Evolutionary conservation across 2,888 invertebrate genomes (phyloP).

Genomic region (Ophraella communa): DNA sequence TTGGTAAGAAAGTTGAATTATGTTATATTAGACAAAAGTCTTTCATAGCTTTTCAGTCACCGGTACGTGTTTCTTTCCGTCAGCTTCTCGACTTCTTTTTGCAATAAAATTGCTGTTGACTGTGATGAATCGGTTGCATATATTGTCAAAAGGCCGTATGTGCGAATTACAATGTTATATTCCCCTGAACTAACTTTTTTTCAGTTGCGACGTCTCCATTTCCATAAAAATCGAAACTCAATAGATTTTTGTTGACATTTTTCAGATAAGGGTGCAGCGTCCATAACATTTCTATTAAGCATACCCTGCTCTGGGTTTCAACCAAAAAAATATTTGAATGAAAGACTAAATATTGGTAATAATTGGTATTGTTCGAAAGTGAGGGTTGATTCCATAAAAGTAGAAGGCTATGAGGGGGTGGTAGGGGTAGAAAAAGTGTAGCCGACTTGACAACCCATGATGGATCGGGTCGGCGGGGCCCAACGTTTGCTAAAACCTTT

Average conservation of each 20-base stretch:
- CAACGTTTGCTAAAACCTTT: conserved; percentile 58
- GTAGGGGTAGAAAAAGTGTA: conserved; percentile 55
- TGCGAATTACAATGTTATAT: conserved; percentile 19
- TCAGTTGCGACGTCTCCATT: conserved; percentile 19
- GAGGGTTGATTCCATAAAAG: conserved; percentile 50
- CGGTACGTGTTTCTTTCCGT: not conserved
- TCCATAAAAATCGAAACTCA: conserved; percentile 25
- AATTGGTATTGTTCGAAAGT: conserved; percentile 50
- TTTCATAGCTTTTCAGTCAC: not conserved
- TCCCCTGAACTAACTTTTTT: conserved; percentile 18
- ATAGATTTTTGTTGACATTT: conserved; percentile 23
- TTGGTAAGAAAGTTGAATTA: not conserved
- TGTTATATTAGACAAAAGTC: not conserved
- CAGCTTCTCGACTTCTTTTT: not conserved
- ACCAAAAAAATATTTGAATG: conserved; percentile 38
- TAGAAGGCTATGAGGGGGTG: conserved; percentile 52
- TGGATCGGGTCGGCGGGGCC: conserved; percentile 62
- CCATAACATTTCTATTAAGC: conserved; percentile 38
- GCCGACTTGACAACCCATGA: conserved; percentile 62
- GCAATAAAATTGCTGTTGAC: conserved; percentile 13
- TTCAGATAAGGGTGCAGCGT: conserved; percentile 27
- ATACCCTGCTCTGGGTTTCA: conserved; percentile 18
- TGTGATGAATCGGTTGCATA: conserved; percentile 16
- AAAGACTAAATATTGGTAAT: conserved; percentile 50
- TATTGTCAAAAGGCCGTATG: conserved; percentile 8